A percentile compares a stretch with the other conserved stretches of the same genome.
These are phyloP conservation scores for Mormyrops boulengeri DNA, from an alignment of 2,797 vertebrate genomes.

Conservation along the genomic window DNA sequence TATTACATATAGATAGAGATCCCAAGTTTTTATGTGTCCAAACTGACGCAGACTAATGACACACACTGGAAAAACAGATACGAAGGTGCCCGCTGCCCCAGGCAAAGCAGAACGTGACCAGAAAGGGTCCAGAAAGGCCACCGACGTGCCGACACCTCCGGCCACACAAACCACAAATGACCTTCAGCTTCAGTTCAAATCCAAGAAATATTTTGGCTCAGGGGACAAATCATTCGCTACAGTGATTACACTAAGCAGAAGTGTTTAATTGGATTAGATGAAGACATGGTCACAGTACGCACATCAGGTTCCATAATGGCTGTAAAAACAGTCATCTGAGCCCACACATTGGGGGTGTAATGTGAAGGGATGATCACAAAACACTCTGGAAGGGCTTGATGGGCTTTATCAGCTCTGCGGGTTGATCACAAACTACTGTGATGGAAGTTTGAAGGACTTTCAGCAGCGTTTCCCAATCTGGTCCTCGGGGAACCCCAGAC, in stretches of 20 bases:
- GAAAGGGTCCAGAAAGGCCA: background rate
- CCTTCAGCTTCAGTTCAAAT: background rate
- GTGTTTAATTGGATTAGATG: background rate
- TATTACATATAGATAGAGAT: background rate
- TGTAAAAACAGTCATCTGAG: background rate
- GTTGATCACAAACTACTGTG: background rate
- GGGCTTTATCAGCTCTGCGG: background rate
- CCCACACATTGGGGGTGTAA: background rate
- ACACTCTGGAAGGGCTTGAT: background rate
- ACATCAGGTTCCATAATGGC: background rate
- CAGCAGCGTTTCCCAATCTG: background rate
- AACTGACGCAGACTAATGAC: background rate
- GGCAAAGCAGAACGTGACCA: background rate
- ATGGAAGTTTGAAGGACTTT: background rate
- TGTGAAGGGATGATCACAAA: background rate
- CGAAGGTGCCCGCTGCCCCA: background rate
- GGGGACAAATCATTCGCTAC: background rate
- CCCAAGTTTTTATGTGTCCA: background rate
- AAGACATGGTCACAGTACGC: background rate
- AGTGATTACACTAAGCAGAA: background rate
- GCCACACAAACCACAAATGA: background rate
- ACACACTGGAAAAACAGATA: background rate
- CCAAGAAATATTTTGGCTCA: background rate
- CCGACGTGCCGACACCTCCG: background rate
- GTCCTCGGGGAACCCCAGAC: background rate